Evolutionary conservation across 2,797 vertebrate genomes (phyloP).

Genomic region (Fratercula arctica): DNA sequence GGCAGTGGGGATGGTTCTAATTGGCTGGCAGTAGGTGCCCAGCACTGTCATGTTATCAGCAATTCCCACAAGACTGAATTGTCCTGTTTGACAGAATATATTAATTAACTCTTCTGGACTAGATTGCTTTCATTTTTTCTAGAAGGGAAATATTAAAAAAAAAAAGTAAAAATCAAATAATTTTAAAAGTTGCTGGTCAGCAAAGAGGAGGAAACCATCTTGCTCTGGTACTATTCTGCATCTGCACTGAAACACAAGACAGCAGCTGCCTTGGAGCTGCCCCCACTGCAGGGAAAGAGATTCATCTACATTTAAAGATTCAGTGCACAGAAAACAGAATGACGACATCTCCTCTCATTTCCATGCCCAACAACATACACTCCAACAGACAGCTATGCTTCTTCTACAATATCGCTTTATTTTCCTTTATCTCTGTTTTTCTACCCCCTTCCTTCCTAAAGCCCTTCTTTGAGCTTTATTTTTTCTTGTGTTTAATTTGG

Average conservation of each 20-base stretch:
- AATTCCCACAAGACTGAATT: background rate
- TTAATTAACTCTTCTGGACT: background rate
- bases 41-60: background rate
- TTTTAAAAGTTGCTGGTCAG: background rate
- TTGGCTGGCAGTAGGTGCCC: background rate
- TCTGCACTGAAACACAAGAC: background rate
- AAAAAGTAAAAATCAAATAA: background rate
- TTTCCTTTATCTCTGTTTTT: constrained; percentile 33
- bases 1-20: background rate
- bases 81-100: background rate
- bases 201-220: background rate
- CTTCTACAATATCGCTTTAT: background rate
- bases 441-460: background rate
- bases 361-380: background rate
- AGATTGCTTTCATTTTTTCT: background rate
- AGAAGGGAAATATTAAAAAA: background rate
- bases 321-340: background rate
- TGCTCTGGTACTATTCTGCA: background rate
- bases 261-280: constrained; percentile 2
- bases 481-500: constrained; percentile 31
- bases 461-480: background rate
- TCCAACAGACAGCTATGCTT: background rate
- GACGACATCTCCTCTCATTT: constrained; percentile 20
- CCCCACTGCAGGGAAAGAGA: background rate
- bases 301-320: constrained; percentile 31